phyloP scores from a whole-genome alignment of 2,113 vertebrate genomes.

The Zosterops hypoxanthus region DNA sequence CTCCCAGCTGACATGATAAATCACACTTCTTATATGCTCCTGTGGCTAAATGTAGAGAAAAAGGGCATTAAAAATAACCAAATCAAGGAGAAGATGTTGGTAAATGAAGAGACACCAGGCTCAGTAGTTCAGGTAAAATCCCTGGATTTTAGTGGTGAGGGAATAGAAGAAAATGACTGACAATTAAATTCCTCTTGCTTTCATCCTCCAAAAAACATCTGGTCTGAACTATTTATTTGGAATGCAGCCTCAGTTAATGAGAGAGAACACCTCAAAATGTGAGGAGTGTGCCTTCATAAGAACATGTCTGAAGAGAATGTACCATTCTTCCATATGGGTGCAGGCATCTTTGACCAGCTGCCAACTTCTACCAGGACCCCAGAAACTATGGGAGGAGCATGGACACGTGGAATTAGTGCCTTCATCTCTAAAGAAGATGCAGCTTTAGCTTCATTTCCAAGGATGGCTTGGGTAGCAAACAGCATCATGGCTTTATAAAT shows the following conservation, averaged over 20 bases:
- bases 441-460: background rate
- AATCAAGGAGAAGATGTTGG: background rate
- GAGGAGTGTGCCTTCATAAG: background rate
- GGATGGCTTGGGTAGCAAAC: background rate
- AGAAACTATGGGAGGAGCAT: background rate
- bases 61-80: background rate
- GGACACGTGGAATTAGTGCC: background rate
- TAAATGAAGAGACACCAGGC: background rate
- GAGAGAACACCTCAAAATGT: background rate
- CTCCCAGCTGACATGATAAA: background rate
- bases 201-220: background rate
- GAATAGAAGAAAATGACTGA: background rate
- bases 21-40: background rate
- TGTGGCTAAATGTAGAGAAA: background rate
- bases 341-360: background rate
- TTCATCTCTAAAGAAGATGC: background rate
- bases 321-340: background rate
- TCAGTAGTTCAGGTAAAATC: background rate
- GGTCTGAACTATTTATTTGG: background rate
- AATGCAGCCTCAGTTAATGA: background rate
- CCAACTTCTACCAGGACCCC: background rate
- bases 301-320: accelerated
- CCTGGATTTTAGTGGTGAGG: background rate
- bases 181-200: background rate
- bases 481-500: background rate